Base-by-base conservation (phyloP, 2,113 vertebrate species). In the Psittacara wagleri region DNA sequence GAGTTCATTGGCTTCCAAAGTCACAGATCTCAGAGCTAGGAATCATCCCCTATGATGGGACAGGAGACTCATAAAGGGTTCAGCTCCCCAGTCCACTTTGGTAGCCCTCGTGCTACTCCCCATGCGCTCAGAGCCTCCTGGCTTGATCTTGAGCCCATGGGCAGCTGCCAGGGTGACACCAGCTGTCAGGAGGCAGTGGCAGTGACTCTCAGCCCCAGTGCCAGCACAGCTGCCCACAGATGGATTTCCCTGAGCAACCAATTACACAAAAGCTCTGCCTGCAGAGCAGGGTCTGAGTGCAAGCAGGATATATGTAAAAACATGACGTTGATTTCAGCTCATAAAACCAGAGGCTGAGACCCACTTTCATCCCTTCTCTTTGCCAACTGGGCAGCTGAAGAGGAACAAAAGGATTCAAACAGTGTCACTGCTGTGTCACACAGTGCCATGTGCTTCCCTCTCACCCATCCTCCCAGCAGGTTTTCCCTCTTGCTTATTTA, bases 131-230 rank as follows among this genome's bases (percentile, higher is more conserved):
- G 59, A 46, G 31, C 22, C 18, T 17, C 46, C 17, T 20, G 9
- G 28, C 29, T 59, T 3, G 3, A 28, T 73, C 44, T 48, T 4
- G 0, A 69, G 43, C 46, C 57, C 0, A 0, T 0, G 9, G 46
- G 25, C 64, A 54, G 59, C 8, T 1, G 6, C 37, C 1, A 3
- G 33, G 5, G 24, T 25, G 48, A 17, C 46, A 44, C 16, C 0
- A n/a, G n/a, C 39, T 41, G 54, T 22, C 23, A 13, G 16, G 54
- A 8, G 41, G 31, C 57, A 29, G 18, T 2, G 4, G 31, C 13
- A 8, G 19, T 22, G 31, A 39, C 52, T 68, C 23, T 28, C 5
- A 2, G 23, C 29, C 23, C 9, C 19, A 31, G 55, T 3, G 7
- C 29, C 14, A 10, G 57, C 62, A 35, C 15, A 28, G 63, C 55